Evolutionary conservation across 2,797 vertebrate genomes (phyloP), one percentile per base, ranked within the genome.

Genomic region (Alosa sapidissima): DNA sequence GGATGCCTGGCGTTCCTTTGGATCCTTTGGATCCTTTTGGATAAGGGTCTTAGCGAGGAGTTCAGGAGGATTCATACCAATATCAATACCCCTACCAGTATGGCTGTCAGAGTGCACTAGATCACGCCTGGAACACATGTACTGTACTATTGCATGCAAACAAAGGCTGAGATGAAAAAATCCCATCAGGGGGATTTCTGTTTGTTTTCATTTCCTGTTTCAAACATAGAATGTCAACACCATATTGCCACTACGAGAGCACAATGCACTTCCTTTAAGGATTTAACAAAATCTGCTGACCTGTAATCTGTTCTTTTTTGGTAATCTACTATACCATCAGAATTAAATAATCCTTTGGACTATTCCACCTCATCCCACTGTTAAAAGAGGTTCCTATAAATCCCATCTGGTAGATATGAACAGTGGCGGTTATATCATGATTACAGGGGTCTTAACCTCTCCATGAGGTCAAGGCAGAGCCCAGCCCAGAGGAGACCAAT

Each of bases 341-440:
- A 75, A 28, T 41, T 33, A 88, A 90, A 93, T 94, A 93, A 95
- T 94, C 93, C 92, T 85, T 85, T 85, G 90, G 93, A 94, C 94
- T 92, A 91, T 89, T 91, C 87, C 83, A 88, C 90, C 91, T 89
- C 84, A 87, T 75, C 86, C 83, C 85, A 87, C 19, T 91, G 90
- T 90, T 28, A 81, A 91, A 90, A 92, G 91, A 92, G 54, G 58
- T 41, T 75, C 87, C 86, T 86, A 90, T 92, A 92, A 93, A 92
- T 91, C 89, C 91, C 84, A 0, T 19, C 16, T 86, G 68, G 86
- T 89, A 90, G 82, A 89, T 72, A 89, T 90, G 86, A 41, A 87
- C 84, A 85, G 1, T 36, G 10, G 68, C 33, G 13, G 33, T 72
- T 5, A 16, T 3, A 28, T 19, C 13, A 75, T 19, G 68, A 75